Evolutionary conservation across 2,888 invertebrate genomes (phyloP), one percentile per base, ranked within the genome.

Genomic region (Sinodicranocentrus sp.): DNA sequence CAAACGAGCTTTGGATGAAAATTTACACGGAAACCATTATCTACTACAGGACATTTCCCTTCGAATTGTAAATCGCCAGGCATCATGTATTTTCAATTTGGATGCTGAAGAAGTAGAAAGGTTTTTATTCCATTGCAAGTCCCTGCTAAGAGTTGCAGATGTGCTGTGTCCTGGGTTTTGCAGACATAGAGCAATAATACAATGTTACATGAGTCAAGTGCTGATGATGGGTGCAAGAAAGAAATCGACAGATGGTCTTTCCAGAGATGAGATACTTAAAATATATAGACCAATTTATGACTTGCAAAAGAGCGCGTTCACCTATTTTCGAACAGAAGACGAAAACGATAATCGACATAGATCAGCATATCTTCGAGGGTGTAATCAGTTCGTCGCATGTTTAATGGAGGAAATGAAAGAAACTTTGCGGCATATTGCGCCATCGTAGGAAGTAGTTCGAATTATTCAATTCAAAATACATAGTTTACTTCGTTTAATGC

Each of bases 321-420:
- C 26, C 1, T 86, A 86, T 67, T 86, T 86, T 54, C 44, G 71
- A 54, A 84, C 63, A 39, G 86, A 86, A 25, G 84, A 84, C 63
- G 86, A 86, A 54, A 84, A 79, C 67, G 84, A 86, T 28, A 84
- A 82, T 28, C 67, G 65, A n/a, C 13, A 71, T 23, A 82, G 65
- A 26, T 26, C 73, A 0, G n/a, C n/a, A 3, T 59, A 61, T 25
- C 33, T 44, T 1, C 61, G 21, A 43, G 84, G 82, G 21, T 82
- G 79, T 39, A 86, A 84, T 82, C 86, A 86, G 54, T 86, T 71
- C 57, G 84, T 86, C 1, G 82, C 79, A 5, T 86, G 86, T 65
- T 71, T 86, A 21, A 54, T 86, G 54, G 86, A 86, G 48, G 84
- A 82, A 52, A 86, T 86, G 84, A 76, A 86, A 23, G 82, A 84